A percentile compares a stretch with the other conserved stretches of the same genome.
Evolutionary conservation across 2,888 invertebrate genomes (phyloP).

Genomic region (Frankliniella intonsa): DNA sequence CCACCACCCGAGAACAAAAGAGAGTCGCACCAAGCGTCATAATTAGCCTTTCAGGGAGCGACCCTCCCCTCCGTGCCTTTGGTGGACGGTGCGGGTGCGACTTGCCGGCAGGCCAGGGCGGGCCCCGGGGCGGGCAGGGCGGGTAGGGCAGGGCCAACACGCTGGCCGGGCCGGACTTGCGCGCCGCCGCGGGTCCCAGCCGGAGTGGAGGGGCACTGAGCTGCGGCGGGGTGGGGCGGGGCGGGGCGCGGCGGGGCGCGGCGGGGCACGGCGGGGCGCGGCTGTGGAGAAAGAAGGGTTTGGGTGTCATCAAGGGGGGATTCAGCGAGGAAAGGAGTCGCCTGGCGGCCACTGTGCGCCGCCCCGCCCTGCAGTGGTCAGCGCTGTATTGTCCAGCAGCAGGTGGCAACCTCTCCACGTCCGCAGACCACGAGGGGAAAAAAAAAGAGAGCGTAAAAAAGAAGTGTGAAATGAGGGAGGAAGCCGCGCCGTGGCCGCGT

Average conservation of each 20-base stretch:
- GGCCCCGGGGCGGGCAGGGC: no score
- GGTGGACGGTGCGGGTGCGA: no score
- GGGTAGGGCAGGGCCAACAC: no score
- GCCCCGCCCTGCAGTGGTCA: background rate
- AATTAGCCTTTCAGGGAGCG: no score
- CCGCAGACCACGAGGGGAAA: background rate
- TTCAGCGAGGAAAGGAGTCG: background rate
- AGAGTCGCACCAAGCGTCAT: no score
- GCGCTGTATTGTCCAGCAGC: background rate
- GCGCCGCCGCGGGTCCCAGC: no score
- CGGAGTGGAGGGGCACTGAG: background rate
- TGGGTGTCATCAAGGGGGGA: no score
- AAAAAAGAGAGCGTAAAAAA: no score
- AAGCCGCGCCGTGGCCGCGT: background rate
- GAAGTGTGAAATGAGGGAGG: background rate
- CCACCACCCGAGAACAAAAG: no score
- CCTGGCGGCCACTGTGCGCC: background rate
- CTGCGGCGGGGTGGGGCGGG: background rate
- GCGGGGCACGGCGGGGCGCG: background rate
- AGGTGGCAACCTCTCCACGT: background rate
- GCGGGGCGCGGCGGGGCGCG: background rate
- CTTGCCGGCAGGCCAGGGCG: no score
- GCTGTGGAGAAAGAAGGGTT: background rate
- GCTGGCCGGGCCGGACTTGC: no score
- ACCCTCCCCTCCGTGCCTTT: no score